Percentiles rank a stretch among this genome's conserved stretches.
Conservation (phyloP, 2,888 invertebrate genomes). For the Nycteola revayana region DNA sequence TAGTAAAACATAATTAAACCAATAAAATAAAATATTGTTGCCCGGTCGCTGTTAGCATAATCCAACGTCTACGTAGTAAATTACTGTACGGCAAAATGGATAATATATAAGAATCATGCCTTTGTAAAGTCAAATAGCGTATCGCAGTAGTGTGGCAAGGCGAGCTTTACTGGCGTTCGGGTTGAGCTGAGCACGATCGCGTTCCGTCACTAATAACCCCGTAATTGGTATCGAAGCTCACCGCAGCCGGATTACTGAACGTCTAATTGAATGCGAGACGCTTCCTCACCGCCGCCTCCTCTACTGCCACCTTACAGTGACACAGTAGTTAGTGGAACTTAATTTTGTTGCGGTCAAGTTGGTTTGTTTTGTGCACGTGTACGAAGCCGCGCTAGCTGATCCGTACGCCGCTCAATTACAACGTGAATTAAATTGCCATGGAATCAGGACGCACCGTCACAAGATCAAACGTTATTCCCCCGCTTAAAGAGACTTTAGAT, state of each 20-base stretch:
- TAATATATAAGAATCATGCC: constrained; percentile 16
- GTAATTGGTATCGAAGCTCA: constrained; percentile 82
- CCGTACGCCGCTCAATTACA: constrained; percentile 63
- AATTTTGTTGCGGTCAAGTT: constrained; percentile 75
- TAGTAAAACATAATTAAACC: no score
- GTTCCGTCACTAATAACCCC: constrained; percentile 76
- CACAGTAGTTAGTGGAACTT: constrained; percentile 50
- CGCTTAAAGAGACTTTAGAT: constrained; percentile 53
- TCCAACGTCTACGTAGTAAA: no score
- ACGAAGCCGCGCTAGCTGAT: constrained; percentile 33
- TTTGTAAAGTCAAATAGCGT: constrained; percentile 40
- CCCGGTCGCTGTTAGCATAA: no score
- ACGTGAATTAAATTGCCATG: constrained; percentile 70
- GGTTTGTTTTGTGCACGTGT: constrained; percentile 69
- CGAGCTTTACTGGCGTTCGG: constrained; percentile 38
- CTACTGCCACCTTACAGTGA: constrained; percentile 43
- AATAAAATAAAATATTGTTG: no score
- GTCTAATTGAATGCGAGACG: constrained; percentile 81
- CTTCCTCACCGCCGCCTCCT: constrained; percentile 48
- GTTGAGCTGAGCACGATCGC: constrained; percentile 53
- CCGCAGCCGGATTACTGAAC: constrained; percentile 79
- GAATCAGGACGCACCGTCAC: constrained; percentile 44
- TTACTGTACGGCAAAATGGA: no score
- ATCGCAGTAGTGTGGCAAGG: constrained; percentile 23
- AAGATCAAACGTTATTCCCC: constrained; percentile 64